A percentile compares a stretch with the other conserved stretches of the same genome.
Conservation (phyloP, 2,888 invertebrate genomes). For the Ornithoptera alexandrae region DNA sequence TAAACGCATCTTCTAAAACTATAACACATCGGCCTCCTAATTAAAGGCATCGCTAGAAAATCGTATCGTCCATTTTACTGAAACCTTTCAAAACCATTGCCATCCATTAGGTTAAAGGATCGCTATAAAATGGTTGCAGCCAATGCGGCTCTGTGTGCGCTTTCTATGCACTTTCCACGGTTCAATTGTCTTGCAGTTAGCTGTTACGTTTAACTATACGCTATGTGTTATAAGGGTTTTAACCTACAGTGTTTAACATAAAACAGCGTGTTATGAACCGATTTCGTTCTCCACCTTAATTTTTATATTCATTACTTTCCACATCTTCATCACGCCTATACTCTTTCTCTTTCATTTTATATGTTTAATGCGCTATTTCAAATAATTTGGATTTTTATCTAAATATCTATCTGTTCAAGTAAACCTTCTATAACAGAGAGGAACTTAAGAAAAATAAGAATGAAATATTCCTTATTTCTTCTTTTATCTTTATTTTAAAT, state of each 20-base stretch:
- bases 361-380: too few relatives aligned
- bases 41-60: constrained; percentile 19
- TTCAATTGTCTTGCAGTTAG: constrained; percentile 66
- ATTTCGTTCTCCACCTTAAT: too few relatives aligned
- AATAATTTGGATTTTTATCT: too few relatives aligned
- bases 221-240: constrained; percentile 18
- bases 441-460: too few relatives aligned
- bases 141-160: constrained; percentile 50
- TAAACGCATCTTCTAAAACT: not conserved
- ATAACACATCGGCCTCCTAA: constrained; percentile 15
- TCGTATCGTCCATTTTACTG: constrained; percentile 17
- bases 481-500: too few relatives aligned
- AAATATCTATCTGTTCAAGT: too few relatives aligned
- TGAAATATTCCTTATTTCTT: too few relatives aligned
- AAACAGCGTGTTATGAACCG: not conserved
- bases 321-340: too few relatives aligned
- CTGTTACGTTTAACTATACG: constrained; percentile 34
- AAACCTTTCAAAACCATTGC: not conserved
- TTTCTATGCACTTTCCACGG: constrained; percentile 72
- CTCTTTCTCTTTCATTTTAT: too few relatives aligned
- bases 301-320: too few relatives aligned
- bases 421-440: too few relatives aligned
- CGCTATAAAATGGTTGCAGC: constrained; percentile 36
- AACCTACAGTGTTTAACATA: not conserved
- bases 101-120: constrained; percentile 25